Percentiles rank a stretch among this genome's conserved stretches.
These are phyloP conservation scores for Vicugna pacos DNA, from an alignment of 2,113 vertebrate genomes.

Conservation along the genomic window DNA sequence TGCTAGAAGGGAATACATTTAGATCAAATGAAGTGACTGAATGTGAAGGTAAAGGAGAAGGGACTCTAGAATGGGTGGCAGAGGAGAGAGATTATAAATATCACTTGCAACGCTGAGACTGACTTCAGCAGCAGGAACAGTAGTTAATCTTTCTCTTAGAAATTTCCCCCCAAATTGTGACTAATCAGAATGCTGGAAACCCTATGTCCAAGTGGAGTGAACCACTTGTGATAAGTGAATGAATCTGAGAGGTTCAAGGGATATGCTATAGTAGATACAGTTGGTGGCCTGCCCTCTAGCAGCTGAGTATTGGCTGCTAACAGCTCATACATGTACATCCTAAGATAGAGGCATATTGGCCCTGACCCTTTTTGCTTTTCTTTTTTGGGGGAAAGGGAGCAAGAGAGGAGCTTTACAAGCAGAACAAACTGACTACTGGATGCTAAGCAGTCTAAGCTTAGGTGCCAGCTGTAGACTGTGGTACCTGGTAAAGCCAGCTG, in stretches of 20 bases:
- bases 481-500: not conserved
- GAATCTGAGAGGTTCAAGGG: not conserved
- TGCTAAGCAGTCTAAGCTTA: not conserved
- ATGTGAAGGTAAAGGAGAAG: not conserved
- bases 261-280: not conserved
- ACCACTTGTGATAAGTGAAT: not conserved
- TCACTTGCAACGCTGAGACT: not conserved
- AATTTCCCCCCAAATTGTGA: not conserved
- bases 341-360: not conserved
- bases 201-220: not conserved
- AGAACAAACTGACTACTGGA: not conserved
- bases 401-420: not conserved
- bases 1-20: not conserved
- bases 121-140: not conserved
- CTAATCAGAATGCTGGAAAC: not conserved
- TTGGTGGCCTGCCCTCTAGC: not conserved
- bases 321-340: not conserved
- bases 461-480: not conserved
- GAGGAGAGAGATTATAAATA: not conserved
- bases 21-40: not conserved
- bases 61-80: not conserved
- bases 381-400: not conserved
- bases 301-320: not conserved
- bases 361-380: not conserved
- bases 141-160: not conserved